phyloP scores from a whole-genome alignment of 1,140 invertebrate genomes.

The Trichonephila clavipes region DNA sequence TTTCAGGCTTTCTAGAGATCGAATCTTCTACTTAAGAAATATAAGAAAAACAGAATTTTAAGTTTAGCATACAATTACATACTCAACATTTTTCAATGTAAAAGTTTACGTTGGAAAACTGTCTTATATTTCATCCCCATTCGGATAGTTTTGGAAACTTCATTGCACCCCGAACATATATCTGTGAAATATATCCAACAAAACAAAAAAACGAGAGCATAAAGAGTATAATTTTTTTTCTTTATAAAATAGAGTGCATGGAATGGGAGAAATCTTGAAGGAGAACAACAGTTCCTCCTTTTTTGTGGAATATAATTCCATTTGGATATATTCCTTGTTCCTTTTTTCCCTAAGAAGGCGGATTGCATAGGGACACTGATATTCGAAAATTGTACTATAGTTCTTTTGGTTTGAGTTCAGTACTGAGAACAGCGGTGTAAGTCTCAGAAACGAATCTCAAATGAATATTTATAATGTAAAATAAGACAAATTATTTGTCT shows the following conservation, averaged over 20 bases:
- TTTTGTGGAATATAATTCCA: slow-evolving; percentile 10
- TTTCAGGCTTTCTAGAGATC: too few relatives aligned
- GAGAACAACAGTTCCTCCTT: not conserved
- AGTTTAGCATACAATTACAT: too few relatives aligned
- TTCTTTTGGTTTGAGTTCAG: not conserved
- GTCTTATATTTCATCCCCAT: not conserved
- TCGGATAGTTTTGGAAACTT: not conserved
- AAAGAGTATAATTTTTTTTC: not conserved
- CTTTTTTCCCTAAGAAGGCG: not conserved
- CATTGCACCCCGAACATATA: not conserved
- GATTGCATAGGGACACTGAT: slow-evolving; percentile 10
- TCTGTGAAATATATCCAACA: not conserved
- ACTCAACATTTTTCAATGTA: too few relatives aligned
- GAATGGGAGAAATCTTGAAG: slow-evolving; percentile 23
- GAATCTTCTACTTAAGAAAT: too few relatives aligned
- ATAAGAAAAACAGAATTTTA: too few relatives aligned
- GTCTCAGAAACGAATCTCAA: not conserved
- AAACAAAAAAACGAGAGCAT: not conserved
- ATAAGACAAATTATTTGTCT: too few relatives aligned
- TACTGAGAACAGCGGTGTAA: not conserved
- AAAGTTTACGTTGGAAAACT: too few relatives aligned
- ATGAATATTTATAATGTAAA: not conserved
- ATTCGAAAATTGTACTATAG: not conserved
- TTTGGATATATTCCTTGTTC: slow-evolving; percentile 18
- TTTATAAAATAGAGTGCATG: slow-evolving; percentile 25